Evolutionary conservation across 2,888 invertebrate species (phyloP).

Genomic region (Apodemia duryi): DNA sequence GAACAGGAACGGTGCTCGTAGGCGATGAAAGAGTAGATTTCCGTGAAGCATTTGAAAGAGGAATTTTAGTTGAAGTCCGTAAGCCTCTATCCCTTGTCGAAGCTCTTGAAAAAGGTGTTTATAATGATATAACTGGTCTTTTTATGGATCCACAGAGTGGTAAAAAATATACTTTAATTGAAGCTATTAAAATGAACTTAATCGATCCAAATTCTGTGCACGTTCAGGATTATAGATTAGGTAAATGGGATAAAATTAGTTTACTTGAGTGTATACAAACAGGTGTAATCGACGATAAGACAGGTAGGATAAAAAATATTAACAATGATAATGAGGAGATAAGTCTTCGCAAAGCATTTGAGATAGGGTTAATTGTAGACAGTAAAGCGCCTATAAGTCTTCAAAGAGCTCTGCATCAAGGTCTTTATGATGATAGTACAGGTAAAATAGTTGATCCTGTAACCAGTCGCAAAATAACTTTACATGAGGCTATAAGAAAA

Average conservation of each 20-base stretch:
- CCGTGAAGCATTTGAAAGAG: constrained; percentile 91
- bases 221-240: constrained; percentile 87
- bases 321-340: constrained; percentile 83
- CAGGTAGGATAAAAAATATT: constrained; percentile 85
- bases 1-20: constrained; percentile 83
- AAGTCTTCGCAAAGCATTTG: constrained; percentile 87
- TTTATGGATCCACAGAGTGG: constrained; percentile 92
- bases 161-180: constrained; percentile 86
- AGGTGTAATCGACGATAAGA: constrained; percentile 86
- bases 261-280: constrained; percentile 88
- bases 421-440: constrained; percentile 88
- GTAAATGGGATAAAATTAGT: constrained; percentile 87
- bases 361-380: constrained; percentile 88
- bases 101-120: constrained; percentile 89
- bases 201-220: constrained; percentile 92
- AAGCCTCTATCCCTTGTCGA: constrained; percentile 90
- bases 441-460: constrained; percentile 91
- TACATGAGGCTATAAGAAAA: constrained; percentile 90
- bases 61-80: constrained; percentile 88
- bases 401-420: constrained; percentile 91
- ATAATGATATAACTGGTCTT: constrained; percentile 86
- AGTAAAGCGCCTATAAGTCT: constrained; percentile 89
- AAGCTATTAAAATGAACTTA: constrained; percentile 89
- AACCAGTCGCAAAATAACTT: constrained; percentile 87
- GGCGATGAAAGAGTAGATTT: constrained; percentile 85